These are phyloP conservation scores for Platygyra sinensis DNA, from an alignment of 64 coral and sea anemone genomes.

Conservation along the genomic window DNA sequence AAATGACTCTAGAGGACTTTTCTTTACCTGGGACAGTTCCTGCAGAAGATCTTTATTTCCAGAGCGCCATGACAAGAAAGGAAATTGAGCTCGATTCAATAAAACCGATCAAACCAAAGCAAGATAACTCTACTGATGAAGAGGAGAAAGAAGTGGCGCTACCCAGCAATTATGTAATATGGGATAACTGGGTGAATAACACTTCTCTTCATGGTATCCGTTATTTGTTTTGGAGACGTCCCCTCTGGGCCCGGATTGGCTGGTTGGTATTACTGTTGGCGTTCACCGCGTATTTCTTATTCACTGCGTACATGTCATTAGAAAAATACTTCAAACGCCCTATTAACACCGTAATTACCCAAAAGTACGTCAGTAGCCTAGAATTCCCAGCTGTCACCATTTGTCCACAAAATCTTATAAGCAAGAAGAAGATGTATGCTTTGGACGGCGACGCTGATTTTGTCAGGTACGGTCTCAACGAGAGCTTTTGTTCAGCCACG, in stretches of 20 bases:
- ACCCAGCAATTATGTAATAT: background rate
- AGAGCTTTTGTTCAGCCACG: conserved; percentile 71
- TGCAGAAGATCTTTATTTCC: background rate
- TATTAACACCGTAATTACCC: conserved; percentile 21
- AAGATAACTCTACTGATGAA: background rate
- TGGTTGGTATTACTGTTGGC: conserved; percentile 21
- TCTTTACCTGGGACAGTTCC: background rate
- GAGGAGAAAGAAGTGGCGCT: background rate
- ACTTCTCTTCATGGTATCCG: conserved; percentile 54
- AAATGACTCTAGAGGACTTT: background rate
- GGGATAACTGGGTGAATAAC: conserved; percentile 12
- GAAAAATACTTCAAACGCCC: background rate
- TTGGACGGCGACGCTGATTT: conserved; percentile 37
- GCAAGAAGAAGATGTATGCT: conserved; percentile 62
- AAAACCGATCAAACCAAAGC: background rate
- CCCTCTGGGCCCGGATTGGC: conserved; percentile 18
- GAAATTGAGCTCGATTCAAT: background rate
- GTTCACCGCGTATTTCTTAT: conserved; percentile 23
- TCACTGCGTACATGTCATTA: background rate
- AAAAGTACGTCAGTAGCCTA: background rate
- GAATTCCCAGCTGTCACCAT: conserved; percentile 41
- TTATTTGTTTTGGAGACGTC: conserved; percentile 3
- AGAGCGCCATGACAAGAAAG: background rate
- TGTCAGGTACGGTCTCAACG: conserved; percentile 40
- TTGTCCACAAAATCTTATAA: conserved; percentile 17